Evolutionary conservation across 2,113 vertebrate genomes (phyloP), one percentile per base, ranked within the genome.

Genomic region (Miniopterus natalensis): DNA sequence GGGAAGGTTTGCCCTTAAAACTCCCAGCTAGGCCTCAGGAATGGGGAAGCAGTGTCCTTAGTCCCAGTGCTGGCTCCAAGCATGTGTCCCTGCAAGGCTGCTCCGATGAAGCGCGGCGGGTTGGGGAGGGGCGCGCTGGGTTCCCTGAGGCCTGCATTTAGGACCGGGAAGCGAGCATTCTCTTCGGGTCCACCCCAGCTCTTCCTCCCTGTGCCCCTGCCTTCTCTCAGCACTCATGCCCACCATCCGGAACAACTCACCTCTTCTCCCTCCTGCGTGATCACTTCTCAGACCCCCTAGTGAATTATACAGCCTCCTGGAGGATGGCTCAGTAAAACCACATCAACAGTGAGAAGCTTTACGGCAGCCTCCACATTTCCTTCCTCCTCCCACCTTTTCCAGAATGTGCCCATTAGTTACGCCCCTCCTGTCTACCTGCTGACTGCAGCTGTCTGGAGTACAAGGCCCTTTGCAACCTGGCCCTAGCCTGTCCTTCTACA

Each of bases 131-230:
- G 31, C 20, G 6, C 7, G 0, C 29, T 20, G 74, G 79, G 36
- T 47, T 70, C 45, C 68, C 18, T 1, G 7, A 29, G 45, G 36
- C 29, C 51, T 8, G 45, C 36, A 10, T 6, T n/a, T 13, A 70
- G 57, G 63, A 65, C 5, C 0, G 12, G 74, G 8, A 55, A 42
- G 36, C 2, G 5, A 4, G 8, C 8, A 14, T 75, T 80, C 36
- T 86, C 87, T 59, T 68, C 1, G 4, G 1, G 11, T 15, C 42
- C 40, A 45, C 79, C n/a, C 9, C 1, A 8, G 63, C n/a, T 45
- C 29, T 47, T n/a, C 78, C 25, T 27, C 49, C 20, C 14, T 23
- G 2, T 21, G 1, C 9, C 3, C 36, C 0, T 0, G n/a, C 25
- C 70, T 31, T 51, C 65, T 51, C 70, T 42, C 55, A 25, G 47